phyloP scores from a whole-genome alignment of 30 jellyfish, hydroid and myxozoan genomes.

The Aurelia aurita region DNA sequence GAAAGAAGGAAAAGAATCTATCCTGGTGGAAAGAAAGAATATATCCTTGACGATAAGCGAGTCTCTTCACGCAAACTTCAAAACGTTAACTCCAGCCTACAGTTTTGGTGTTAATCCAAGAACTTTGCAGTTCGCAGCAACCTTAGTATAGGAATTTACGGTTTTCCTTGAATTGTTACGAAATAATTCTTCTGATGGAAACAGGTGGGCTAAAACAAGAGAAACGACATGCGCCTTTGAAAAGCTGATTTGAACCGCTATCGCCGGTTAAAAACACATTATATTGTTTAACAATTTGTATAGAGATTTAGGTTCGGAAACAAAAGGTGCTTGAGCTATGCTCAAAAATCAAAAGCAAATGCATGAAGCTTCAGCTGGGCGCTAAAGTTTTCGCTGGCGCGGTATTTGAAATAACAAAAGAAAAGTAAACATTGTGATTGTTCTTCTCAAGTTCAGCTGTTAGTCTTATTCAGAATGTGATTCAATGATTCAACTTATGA shows the following conservation, averaged over 20 bases:
- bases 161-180: slow-evolving; percentile 7
- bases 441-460: slow-evolving; percentile 1
- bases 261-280: slow-evolving; percentile 8
- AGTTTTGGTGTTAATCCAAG: no score
- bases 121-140: no score
- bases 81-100: no score
- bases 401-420: neutral
- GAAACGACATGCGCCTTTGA: slow-evolving; percentile 53
- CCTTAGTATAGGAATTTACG: neutral
- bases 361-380: slow-evolving; percentile 13
- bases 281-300: slow-evolving; percentile 29
- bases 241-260: slow-evolving; percentile 20
- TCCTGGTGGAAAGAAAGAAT: no score
- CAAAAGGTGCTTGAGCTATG: slow-evolving; percentile 18
- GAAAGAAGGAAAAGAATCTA: no score
- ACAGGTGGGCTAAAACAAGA: slow-evolving; percentile 76
- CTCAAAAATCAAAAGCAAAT: slow-evolving; percentile 26
- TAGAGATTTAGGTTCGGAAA: neutral
- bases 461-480: neutral
- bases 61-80: no score
- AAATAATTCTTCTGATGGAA: slow-evolving; percentile 26
- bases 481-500: neutral
- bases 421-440: neutral
- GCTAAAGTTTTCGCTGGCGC: neutral
- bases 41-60: no score